Evolutionary conservation across 2,888 invertebrate genomes (phyloP).

Genomic region (Stenichneumon culpator): DNA sequence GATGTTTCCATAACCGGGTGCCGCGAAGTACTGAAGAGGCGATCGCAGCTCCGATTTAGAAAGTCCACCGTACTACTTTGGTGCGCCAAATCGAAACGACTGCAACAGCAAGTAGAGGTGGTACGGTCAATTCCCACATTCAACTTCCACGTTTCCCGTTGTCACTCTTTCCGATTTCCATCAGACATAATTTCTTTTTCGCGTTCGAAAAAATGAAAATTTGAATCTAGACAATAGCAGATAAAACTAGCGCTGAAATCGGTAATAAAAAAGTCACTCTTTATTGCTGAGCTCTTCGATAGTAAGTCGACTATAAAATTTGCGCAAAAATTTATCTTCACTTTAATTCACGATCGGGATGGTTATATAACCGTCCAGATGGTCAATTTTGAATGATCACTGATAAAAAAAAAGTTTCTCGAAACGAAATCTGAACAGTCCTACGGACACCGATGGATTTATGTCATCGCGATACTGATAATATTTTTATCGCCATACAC

Average conservation of each 20-base stretch:
- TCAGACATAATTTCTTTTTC: background rate
- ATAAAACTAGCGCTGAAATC: background rate
- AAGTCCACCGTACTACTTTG: slow-evolving; percentile 41
- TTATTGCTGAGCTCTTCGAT: background rate
- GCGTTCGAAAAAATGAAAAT: background rate
- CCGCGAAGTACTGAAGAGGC: slow-evolving; percentile 9
- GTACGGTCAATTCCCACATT: background rate
- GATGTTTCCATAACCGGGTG: background rate
- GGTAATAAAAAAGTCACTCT: background rate
- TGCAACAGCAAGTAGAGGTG: slow-evolving; percentile 52
- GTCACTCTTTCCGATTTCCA: background rate
- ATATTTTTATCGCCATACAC: no score
- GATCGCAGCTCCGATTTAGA: slow-evolving; percentile 43
- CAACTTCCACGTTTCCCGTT: background rate
- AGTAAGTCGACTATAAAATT: background rate
- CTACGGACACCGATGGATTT: no score
- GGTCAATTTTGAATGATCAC: no score
- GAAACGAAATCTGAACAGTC: no score
- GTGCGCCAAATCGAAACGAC: slow-evolving; percentile 1
- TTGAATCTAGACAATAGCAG: background rate
- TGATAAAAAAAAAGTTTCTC: no score
- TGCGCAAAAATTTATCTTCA: background rate
- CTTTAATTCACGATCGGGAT: background rate
- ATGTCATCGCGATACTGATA: no score
- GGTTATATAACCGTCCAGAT: no score